These are phyloP conservation scores for Notoglanidium macrostoma DNA, from an alignment of 2,797 vertebrate species.

Conservation along the genomic window DNA sequence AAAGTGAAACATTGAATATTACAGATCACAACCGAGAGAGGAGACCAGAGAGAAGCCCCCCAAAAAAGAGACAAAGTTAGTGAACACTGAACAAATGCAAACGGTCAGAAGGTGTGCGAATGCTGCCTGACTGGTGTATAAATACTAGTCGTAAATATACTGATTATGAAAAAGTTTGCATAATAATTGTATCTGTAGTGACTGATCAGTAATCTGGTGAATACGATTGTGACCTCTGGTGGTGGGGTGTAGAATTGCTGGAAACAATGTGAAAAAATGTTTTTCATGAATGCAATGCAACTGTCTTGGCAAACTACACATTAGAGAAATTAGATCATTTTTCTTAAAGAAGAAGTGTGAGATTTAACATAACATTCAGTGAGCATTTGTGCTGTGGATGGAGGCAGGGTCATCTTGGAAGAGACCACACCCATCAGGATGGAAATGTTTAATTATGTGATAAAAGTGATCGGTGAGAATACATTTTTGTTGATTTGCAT, in stretches of 20 bases:
- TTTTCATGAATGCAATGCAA: background rate
- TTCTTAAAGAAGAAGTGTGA: background rate
- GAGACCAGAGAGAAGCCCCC: background rate
- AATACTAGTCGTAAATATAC: background rate
- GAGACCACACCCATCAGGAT: background rate
- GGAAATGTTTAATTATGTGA: background rate
- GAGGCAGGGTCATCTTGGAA: background rate
- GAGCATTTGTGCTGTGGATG: background rate
- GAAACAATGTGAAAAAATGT: too few relatives aligned
- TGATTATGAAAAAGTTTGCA: background rate
- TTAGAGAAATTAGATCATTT: background rate
- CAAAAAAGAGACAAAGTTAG: background rate
- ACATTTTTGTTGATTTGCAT: background rate
- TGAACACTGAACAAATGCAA: background rate
- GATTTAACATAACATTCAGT: background rate
- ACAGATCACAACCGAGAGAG: background rate
- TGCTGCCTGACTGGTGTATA: background rate
- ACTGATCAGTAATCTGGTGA: background rate
- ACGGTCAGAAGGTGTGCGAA: background rate
- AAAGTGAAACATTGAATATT: constrained; percentile 33
- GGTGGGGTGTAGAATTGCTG: background rate
- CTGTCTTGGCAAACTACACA: background rate
- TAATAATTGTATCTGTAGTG: background rate
- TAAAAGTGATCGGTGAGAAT: background rate
- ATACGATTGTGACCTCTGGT: background rate